A percentile compares a stretch with the other conserved stretches of the same genome.
Evolutionary conservation across 2,888 invertebrate species (phyloP).

Genomic region (Palloptera scutellata): DNA sequence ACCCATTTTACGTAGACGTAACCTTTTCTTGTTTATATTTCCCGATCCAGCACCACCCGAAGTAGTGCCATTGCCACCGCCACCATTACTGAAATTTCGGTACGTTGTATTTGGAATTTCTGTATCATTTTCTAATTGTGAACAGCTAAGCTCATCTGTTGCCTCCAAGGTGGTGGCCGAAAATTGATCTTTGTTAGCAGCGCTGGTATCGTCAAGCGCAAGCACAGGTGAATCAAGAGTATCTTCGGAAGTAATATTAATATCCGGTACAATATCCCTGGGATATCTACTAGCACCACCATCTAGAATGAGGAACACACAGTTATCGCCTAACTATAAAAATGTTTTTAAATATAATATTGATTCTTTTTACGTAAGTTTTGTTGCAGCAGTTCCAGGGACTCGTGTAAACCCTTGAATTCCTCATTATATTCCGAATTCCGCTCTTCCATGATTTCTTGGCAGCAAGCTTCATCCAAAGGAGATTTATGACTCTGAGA

Average conservation of each 20-base stretch:
- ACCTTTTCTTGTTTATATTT: constrained; percentile 53
- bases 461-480: constrained; percentile 59
- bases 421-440: constrained; percentile 53
- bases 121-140: constrained; percentile 52
- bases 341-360: no score
- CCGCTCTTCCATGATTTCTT: constrained; percentile 58
- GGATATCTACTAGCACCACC: constrained; percentile 47
- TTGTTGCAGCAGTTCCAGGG: constrained; percentile 53
- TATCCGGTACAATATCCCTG: constrained; percentile 56
- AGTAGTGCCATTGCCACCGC: neutral
- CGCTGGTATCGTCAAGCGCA: constrained; percentile 40
- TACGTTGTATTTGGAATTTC: constrained; percentile 42
- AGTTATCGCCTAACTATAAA: no score
- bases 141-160: constrained; percentile 51
- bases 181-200: constrained; percentile 44
- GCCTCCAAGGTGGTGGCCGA: constrained; percentile 46
- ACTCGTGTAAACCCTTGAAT: constrained; percentile 54
- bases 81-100: constrained; percentile 41
- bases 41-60: constrained; percentile 24
- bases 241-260: constrained; percentile 60
- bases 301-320: constrained; percentile 44
- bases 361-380: constrained; percentile 60
- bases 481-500: constrained; percentile 51
- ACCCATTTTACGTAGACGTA: constrained; percentile 61
- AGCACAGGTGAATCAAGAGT: constrained; percentile 39